Evolutionary conservation across 1,140 invertebrate species (phyloP).

Genomic region (Andricus grossulariae): DNA sequence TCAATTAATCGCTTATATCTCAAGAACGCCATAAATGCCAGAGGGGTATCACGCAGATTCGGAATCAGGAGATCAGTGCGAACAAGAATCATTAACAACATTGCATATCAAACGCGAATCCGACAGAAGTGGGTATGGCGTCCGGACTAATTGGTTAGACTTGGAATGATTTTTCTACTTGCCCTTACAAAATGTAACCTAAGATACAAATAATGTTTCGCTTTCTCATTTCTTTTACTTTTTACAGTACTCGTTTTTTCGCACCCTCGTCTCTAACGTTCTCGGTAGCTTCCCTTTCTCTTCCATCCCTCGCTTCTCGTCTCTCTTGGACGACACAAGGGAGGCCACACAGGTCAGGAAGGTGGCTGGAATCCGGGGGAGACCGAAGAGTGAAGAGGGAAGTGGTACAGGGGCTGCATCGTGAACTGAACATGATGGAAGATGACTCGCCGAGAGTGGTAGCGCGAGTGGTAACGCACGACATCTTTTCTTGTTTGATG

Average conservation of each 20-base stretch:
- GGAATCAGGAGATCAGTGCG: too few species aligned
- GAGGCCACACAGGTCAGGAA: slow-evolving; percentile 61
- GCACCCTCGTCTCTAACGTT: slow-evolving; percentile 39
- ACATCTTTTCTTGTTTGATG: slow-evolving; percentile 49
- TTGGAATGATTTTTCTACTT: too few species aligned
- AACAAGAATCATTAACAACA: too few species aligned
- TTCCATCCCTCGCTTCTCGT: slow-evolving; percentile 46
- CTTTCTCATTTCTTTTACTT: not conserved
- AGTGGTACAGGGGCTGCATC: slow-evolving; percentile 51
- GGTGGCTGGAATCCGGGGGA: slow-evolving; percentile 50
- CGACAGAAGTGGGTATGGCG: too few species aligned
- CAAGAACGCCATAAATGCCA: too few species aligned
- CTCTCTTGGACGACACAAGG: slow-evolving; percentile 44
- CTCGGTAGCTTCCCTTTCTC: slow-evolving; percentile 46
- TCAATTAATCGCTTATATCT: too few species aligned
- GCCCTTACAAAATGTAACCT: too few species aligned
- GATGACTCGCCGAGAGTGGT: slow-evolving; percentile 46
- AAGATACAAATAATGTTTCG: too few species aligned
- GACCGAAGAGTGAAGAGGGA: slow-evolving; percentile 60
- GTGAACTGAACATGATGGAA: slow-evolving; percentile 46
- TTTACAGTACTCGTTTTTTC: slow-evolving; percentile 20
- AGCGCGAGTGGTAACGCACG: slow-evolving; percentile 51
- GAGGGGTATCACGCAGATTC: too few species aligned
- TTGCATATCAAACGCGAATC: too few species aligned
- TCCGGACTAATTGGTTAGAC: too few species aligned